phyloP scores from a whole-genome alignment of 2,797 vertebrate species.

The Sciurus vulgaris region DNA sequence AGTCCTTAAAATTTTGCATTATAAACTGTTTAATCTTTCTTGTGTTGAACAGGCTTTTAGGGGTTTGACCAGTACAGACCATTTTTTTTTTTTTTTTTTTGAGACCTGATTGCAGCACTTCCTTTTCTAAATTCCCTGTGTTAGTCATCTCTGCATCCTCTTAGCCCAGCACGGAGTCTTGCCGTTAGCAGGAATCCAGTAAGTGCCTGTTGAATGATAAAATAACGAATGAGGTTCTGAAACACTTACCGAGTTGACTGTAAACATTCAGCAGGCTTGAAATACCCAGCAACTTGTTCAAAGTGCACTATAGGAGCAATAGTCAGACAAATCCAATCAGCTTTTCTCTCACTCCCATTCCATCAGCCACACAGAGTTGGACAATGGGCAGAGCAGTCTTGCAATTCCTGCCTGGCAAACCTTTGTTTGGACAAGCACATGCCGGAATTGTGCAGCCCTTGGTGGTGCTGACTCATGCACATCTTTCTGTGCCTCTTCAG shows the following conservation, averaged over 20 bases:
- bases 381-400: neutral
- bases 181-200: neutral
- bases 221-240: slow-evolving; percentile 13
- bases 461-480: neutral
- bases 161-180: neutral
- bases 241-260: neutral
- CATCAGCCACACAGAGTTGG: neutral
- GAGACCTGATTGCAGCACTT: neutral
- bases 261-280: neutral
- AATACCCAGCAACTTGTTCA: neutral
- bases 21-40: slow-evolving; percentile 14
- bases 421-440: neutral
- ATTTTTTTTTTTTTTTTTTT: neutral
- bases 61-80: neutral
- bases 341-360: neutral
- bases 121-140: slow-evolving; percentile 29
- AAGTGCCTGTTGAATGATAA: neutral
- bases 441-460: neutral
- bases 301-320: slow-evolving; percentile 27
- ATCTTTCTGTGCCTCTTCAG: neutral
- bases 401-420: neutral
- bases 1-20: slow-evolving; percentile 10
- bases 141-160: neutral
- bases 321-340: neutral
- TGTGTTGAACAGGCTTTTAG: neutral